Evolutionary conservation across 2,888 invertebrate species (phyloP).

Genomic region (Drosophila greeni): DNA sequence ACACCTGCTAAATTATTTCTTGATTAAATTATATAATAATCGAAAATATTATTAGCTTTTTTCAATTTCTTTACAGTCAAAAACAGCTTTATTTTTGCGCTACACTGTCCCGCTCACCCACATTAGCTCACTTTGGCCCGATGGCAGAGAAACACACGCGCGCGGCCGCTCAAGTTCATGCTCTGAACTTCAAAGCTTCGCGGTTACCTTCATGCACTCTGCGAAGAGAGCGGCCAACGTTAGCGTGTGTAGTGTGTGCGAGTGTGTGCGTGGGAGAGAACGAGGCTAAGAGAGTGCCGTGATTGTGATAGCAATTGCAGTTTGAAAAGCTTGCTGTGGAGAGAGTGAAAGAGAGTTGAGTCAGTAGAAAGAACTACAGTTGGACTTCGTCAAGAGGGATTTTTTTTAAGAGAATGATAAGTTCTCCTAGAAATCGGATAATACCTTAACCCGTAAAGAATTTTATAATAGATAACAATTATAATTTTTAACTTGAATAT

Average conservation of each 20-base stretch:
- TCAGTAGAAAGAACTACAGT: conserved; percentile 8
- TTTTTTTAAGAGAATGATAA: neutral
- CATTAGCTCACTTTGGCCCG: conserved; percentile 35
- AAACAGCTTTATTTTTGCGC: conserved; percentile 67
- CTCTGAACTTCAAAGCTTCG: conserved; percentile 70
- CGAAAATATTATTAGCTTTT: too few relatives aligned
- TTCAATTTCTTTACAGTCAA: too few relatives aligned
- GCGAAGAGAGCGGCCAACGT: neutral
- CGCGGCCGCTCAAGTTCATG: conserved; percentile 68
- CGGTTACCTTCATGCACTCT: conserved; percentile 61
- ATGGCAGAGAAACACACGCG: conserved; percentile 58
- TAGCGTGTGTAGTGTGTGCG: neutral
- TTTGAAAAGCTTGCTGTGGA: conserved; percentile 2
- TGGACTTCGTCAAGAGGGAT: neutral
- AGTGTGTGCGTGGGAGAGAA: conserved; percentile 14
- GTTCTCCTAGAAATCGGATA: neutral
- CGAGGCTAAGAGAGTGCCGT: conserved; percentile 16
- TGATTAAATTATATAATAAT: too few relatives aligned
- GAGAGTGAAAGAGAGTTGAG: conserved; percentile 5
- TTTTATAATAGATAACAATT: too few relatives aligned
- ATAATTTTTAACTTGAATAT: too few relatives aligned
- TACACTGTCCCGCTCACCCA: conserved; percentile 49
- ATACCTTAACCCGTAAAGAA: too few relatives aligned
- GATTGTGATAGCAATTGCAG: conserved; percentile 11
- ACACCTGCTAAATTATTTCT: too few relatives aligned